Evolutionary conservation across 2,888 invertebrate species (phyloP).

Genomic region (Ischnus inquisitorius): DNA sequence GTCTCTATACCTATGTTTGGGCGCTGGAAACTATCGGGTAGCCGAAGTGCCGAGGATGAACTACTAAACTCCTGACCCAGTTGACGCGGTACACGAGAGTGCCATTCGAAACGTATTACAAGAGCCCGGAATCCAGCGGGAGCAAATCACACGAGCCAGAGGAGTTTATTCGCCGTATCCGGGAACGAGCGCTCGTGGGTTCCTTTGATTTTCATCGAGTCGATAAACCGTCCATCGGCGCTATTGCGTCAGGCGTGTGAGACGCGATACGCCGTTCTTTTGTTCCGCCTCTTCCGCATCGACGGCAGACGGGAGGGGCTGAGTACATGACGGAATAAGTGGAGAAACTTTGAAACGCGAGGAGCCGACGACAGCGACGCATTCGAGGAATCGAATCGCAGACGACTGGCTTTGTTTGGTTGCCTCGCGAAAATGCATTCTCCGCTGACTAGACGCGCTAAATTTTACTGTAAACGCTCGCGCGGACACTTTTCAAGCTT

Average conservation of each 20-base stretch:
- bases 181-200: constrained; percentile 18
- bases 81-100: constrained; percentile 70
- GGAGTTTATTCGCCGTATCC: constrained; percentile 38
- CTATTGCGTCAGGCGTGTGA: constrained; percentile 18
- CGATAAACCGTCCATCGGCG: constrained; percentile 15
- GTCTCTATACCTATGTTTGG: background rate
- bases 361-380: constrained; percentile 1
- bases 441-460: constrained; percentile 14
- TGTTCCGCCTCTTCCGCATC: too few species aligned
- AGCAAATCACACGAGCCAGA: constrained; percentile 20
- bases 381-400: constrained; percentile 24
- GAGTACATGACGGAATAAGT: background rate
- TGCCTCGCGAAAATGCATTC: constrained; percentile 46
- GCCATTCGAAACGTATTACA: constrained; percentile 54
- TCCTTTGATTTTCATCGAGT: constrained; percentile 60
- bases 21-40: constrained; percentile 29
- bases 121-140: constrained; percentile 18
- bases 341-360: constrained; percentile 54
- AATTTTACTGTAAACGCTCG: constrained; percentile 31
- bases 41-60: constrained; percentile 35
- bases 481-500: constrained; percentile 27
- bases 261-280: constrained; percentile 19
- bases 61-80: constrained; percentile 65
- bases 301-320: too few species aligned
- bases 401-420: background rate